Evolutionary conservation across 2,888 invertebrate genomes (phyloP).

Genomic region (Schizaphis graminum): DNA sequence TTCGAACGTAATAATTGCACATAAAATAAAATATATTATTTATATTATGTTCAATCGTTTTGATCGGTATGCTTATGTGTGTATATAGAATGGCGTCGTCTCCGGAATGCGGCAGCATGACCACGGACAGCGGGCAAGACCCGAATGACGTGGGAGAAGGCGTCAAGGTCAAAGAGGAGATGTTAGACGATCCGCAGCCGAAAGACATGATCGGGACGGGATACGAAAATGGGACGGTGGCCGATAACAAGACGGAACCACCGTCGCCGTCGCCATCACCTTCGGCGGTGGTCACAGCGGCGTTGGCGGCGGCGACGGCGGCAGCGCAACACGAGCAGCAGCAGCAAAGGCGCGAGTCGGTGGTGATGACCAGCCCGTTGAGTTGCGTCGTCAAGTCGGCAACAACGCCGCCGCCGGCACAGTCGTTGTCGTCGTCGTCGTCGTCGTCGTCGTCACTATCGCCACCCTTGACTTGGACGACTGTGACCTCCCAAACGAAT

Average conservation of each 20-base stretch:
- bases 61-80: background rate
- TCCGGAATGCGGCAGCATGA: constrained; percentile 57
- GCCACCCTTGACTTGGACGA: constrained; percentile 72
- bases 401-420: constrained; percentile 77
- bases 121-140: constrained; percentile 61
- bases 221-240: constrained; percentile 75
- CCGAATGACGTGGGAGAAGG: constrained; percentile 61
- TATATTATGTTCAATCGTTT: background rate
- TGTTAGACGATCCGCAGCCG: constrained; percentile 42
- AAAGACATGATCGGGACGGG: constrained; percentile 70
- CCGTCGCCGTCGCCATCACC: constrained; percentile 50
- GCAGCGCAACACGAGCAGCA: constrained; percentile 71
- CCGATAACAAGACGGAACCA: constrained; percentile 71
- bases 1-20: background rate
- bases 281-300: constrained; percentile 70
- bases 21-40: too few species aligned
- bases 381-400: constrained; percentile 69
- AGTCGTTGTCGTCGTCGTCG: constrained; percentile 68
- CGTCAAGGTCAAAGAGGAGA: constrained; percentile 61
- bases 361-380: constrained; percentile 68
- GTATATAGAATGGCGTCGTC: constrained; percentile 44
- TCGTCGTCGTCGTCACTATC: constrained; percentile 76
- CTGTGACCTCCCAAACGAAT: constrained; percentile 78
- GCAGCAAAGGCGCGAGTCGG: constrained; percentile 68
- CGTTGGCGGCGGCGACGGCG: constrained; percentile 53